These are phyloP conservation scores for Campylomormyrus tamandua DNA, from an alignment of 2,113 vertebrate species.

Conservation along the genomic window DNA sequence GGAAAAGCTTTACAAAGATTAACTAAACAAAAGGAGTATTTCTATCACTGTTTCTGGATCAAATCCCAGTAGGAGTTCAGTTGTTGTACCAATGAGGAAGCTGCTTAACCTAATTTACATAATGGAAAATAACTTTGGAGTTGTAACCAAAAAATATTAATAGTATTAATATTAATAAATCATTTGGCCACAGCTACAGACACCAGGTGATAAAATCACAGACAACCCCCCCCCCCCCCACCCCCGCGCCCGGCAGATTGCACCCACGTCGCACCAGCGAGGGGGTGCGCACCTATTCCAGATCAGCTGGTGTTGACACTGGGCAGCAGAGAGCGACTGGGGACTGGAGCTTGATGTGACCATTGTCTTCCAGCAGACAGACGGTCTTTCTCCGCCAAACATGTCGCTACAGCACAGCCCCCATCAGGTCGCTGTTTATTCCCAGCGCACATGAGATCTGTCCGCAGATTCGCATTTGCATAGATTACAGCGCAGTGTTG, in stretches of 20 bases:
- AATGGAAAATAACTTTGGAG: neutral
- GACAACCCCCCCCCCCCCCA: constrained; percentile 3
- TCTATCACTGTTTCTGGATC: neutral
- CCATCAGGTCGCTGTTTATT: neutral
- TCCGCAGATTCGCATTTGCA: constrained; percentile 1
- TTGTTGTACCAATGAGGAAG: neutral
- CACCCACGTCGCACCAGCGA: constrained; percentile 33
- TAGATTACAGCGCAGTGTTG: neutral
- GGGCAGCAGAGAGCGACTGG: neutral
- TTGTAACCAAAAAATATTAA: neutral
- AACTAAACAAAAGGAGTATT: neutral
- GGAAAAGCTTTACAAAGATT: neutral
- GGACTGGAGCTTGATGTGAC: neutral
- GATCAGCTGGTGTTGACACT: constrained; percentile 6
- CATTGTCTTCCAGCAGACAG: neutral
- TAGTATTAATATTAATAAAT: neutral
- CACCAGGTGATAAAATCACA: constrained; percentile 40
- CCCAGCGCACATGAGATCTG: neutral
- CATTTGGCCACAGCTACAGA: neutral
- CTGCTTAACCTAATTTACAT: neutral
- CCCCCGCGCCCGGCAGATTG: neutral
- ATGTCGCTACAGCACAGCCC: neutral
- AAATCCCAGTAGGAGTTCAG: neutral
- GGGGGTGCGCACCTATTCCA: constrained; percentile 30
- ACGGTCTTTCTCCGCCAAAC: neutral